phyloP scores from a whole-genome alignment of 2,888 invertebrate genomes.

The Meteorus colon region DNA sequence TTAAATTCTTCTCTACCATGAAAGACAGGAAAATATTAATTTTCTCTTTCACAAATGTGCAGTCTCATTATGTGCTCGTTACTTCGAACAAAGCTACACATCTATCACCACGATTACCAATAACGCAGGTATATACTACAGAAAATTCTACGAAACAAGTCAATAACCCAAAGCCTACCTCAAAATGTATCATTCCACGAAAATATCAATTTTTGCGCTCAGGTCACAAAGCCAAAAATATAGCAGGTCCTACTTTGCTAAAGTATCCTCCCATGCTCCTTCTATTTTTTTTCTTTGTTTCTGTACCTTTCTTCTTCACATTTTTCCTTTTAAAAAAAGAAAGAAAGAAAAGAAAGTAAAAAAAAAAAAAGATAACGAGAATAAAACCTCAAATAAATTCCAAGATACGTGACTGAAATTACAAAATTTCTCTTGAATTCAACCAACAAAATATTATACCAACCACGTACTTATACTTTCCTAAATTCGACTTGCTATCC shows the following conservation, averaged over 20 bases:
- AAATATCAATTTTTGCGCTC: conserved; percentile 26
- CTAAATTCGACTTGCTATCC: background rate
- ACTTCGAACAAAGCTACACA: background rate
- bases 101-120: background rate
- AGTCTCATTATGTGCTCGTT: conserved; percentile 38
- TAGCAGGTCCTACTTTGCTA: conserved; percentile 17
- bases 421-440: background rate
- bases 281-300: conserved; percentile 12
- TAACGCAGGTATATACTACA: conserved; percentile 17
- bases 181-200: conserved; percentile 35
- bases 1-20: background rate
- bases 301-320: background rate
- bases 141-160: conserved; percentile 28
- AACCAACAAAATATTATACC: background rate
- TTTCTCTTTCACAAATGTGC: conserved; percentile 8
- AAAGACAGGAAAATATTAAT: background rate
- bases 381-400: conserved; percentile 25
- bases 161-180: conserved; percentile 26
- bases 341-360: background rate
- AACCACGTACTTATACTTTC: background rate
- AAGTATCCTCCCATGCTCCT: background rate
- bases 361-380: conserved; percentile 17
- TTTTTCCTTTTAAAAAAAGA: background rate
- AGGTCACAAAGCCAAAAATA: conserved; percentile 8
- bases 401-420: conserved; percentile 31